Evolutionary conservation across 2,113 vertebrate genomes (phyloP), one percentile per base, ranked within the genome.

Genomic region (Aplodontia rufa): DNA sequence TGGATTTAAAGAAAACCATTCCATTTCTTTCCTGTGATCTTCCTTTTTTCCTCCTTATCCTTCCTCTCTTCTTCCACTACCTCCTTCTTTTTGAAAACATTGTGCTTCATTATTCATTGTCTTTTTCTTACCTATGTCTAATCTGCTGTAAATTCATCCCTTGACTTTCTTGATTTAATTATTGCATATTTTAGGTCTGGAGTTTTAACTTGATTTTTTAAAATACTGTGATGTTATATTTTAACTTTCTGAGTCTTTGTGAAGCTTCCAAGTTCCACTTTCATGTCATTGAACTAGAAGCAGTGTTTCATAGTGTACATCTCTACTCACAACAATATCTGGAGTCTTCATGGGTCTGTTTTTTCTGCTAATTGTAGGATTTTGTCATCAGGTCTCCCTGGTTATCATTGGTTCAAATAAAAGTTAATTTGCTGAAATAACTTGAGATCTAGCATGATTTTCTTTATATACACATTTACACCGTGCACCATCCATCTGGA

Each of bases 361-460:
- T 80, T 72, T 80, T 85, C 49, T 94, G 26, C 24, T 68, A 37
- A 26, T 84, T 8, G 30, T 75, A 66, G 7, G 26, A 20, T 86
- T 72, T 86, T 94, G 35, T 85, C 45, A 64, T 53, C 37, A 92
- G 2, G 45, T 11, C 1, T 49, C 1, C 24, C 19, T 51, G 35
- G 17, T 80, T 49, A 30, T 75, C 37, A 60, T 91, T 83, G 17
- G 35, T 64, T 78, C 30, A 42, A 68, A 4, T 91, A 37, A 58
- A 64, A 49, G 47, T 75, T 13, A 75, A 80, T 74, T 89, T 96
- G n/a, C 80, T 90, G 74, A 74, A 93, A n/a, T 69, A 90, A 85
- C 72, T 78, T 66, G 24, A 81, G 49, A 19, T 3, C 40, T 90
- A 37, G 40, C 13, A 42, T 79, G 26, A 42, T 40, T 35, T 32